A percentile compares a stretch with the other conserved stretches of the same genome.
phyloP scores from a whole-genome alignment of 2,113 vertebrate species.

The Cyprinus carpio region DNA sequence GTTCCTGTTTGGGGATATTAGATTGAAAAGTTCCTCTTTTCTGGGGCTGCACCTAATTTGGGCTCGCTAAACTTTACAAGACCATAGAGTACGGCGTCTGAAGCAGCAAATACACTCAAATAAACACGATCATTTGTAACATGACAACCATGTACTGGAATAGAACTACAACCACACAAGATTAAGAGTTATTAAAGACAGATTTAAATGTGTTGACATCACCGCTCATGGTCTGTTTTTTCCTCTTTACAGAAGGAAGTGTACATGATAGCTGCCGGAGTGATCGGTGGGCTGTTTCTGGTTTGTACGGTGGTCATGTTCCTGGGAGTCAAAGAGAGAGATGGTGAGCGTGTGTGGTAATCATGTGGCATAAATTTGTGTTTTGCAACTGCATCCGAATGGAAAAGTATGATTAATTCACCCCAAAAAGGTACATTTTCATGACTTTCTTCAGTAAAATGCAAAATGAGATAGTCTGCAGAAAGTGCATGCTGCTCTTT shows the following conservation, averaged over 20 bases:
- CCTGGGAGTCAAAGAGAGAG: constrained; percentile 89
- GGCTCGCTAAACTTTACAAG: constrained; percentile 5
- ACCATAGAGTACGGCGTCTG: background rate
- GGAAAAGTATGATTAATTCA: background rate
- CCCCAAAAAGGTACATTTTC: background rate
- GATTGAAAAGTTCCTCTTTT: constrained; percentile 40
- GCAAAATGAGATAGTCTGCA: background rate
- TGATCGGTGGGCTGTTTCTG: constrained; percentile 84
- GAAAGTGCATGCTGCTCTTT: background rate
- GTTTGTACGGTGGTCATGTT: constrained; percentile 84
- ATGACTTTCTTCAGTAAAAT: background rate
- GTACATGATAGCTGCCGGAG: constrained; percentile 88
- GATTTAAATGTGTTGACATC: background rate
- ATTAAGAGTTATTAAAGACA: background rate
- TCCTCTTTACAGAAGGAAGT: constrained; percentile 77
- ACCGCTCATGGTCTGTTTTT: constrained; percentile 32
- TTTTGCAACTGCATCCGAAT: background rate
- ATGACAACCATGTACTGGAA: background rate
- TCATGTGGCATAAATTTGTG: background rate
- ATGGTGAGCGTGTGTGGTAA: constrained; percentile 76
- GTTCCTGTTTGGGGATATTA: constrained; percentile 65
- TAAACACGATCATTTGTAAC: background rate
- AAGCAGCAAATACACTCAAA: background rate
- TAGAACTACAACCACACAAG: background rate
- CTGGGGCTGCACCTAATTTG: constrained; percentile 28